These are phyloP conservation scores for Amniataba percoides DNA, from an alignment of 2,797 vertebrate genomes.

Conservation along the genomic window DNA sequence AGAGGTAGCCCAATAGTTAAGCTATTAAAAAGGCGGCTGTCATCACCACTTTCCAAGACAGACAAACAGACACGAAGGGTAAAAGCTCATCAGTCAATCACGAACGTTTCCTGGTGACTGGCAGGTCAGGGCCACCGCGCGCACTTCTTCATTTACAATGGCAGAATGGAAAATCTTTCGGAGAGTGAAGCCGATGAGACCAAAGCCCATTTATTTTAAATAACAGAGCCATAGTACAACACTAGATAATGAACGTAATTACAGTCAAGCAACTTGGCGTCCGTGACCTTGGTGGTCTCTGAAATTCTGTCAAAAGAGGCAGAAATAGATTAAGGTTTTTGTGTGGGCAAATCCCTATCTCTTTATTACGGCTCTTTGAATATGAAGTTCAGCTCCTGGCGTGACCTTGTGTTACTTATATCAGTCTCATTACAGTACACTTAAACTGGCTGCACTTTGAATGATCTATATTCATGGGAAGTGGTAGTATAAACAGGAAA, in stretches of 20 bases:
- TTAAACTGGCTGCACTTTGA: slow-evolving; percentile 60
- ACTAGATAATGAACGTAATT: slow-evolving; percentile 81
- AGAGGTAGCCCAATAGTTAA: slow-evolving; percentile 19
- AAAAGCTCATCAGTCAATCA: slow-evolving; percentile 72
- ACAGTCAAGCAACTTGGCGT: slow-evolving; percentile 70
- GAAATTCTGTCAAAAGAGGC: slow-evolving; percentile 74
- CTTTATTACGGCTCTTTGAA: slow-evolving; percentile 74
- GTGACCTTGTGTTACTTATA: slow-evolving; percentile 77
- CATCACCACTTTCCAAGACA: slow-evolving; percentile 64
- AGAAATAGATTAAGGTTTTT: slow-evolving; percentile 76
- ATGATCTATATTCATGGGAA: slow-evolving; percentile 66
- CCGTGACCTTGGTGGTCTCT: slow-evolving; percentile 76
- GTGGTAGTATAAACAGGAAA: slow-evolving; percentile 57
- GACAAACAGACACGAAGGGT: slow-evolving; percentile 47
- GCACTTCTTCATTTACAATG: slow-evolving; percentile 57
- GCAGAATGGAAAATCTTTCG: slow-evolving; percentile 57
- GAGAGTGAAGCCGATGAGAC: slow-evolving; percentile 54
- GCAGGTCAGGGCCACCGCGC: slow-evolving; percentile 59
- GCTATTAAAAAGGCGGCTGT: slow-evolving; percentile 24
- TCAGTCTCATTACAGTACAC: slow-evolving; percentile 66
- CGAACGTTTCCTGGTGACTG: slow-evolving; percentile 66
- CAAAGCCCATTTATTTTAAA: slow-evolving; percentile 79
- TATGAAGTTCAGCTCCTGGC: slow-evolving; percentile 51
- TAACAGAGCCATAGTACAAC: slow-evolving; percentile 68
- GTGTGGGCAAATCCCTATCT: slow-evolving; percentile 73